Evolutionary conservation across 1,140 invertebrate genomes (phyloP).

Genomic region (Drosophila quadrilineata): DNA sequence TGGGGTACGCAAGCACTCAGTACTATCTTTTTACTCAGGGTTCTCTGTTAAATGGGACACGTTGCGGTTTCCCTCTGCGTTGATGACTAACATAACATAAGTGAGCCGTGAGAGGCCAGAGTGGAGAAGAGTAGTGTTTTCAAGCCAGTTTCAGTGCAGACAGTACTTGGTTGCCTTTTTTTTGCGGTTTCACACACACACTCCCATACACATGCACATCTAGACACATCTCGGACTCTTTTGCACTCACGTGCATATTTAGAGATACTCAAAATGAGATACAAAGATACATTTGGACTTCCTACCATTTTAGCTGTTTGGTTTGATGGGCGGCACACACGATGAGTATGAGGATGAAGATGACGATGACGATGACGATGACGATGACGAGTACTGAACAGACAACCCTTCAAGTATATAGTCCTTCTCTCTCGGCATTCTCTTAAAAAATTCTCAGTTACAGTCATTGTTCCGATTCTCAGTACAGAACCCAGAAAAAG

Average conservation of each 20-base stretch:
- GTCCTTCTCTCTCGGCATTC: conserved; percentile 14
- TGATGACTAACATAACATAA: conserved; percentile 68
- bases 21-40: conserved; percentile 54
- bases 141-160: conserved; percentile 59
- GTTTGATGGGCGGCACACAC: conserved; percentile 72
- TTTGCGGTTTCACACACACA: conserved; percentile 55
- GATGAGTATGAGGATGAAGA: conserved; percentile 23
- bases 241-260: conserved; percentile 60
- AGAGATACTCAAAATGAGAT: conserved; percentile 79
- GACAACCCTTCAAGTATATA: conserved; percentile 35
- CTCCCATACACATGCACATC: conserved; percentile 23
- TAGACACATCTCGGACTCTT: conserved; percentile 8
- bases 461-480: conserved; percentile 26
- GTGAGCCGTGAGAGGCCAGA: conserved; percentile 57
- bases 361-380: conserved; percentile 4
- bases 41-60: conserved; percentile 73
- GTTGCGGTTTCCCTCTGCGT: conserved; percentile 74
- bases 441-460: background rate
- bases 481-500: conserved; percentile 1
- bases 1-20: conserved; percentile 35
- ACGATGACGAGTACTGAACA: conserved; percentile 33
- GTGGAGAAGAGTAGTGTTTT: conserved; percentile 8
- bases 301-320: conserved; percentile 70
- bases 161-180: conserved; percentile 63
- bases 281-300: conserved; percentile 79